phyloP scores from a whole-genome alignment of 2,113 vertebrate genomes.

The Glaucomys volans region DNA sequence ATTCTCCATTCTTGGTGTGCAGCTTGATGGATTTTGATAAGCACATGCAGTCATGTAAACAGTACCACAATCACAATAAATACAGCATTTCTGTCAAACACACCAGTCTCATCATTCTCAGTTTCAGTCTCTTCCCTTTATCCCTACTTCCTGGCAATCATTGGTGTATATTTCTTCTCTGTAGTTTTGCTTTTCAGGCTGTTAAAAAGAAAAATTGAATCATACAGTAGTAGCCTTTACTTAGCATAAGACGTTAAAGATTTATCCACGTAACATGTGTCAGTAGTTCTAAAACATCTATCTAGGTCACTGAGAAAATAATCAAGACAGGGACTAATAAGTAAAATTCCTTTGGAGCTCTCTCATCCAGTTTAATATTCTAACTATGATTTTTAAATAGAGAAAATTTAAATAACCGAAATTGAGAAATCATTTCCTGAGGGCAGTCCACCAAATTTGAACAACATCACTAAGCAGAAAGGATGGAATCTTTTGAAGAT shows the following conservation, averaged over 20 bases:
- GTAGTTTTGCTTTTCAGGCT: background rate
- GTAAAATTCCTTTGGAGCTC: background rate
- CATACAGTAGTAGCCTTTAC: fast-evolving
- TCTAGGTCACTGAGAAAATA: background rate
- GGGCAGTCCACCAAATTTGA: background rate
- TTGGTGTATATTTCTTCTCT: background rate
- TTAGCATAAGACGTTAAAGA: background rate
- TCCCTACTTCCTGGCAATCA: background rate
- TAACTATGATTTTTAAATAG: constrained; percentile 24
- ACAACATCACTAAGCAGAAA: background rate
- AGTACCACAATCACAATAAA: background rate
- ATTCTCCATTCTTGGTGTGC: background rate
- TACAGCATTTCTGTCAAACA: background rate
- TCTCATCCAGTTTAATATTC: background rate
- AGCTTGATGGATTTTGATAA: background rate
- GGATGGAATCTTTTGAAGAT: background rate
- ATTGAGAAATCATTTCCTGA: background rate
- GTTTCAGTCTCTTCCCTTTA: background rate
- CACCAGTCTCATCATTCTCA: background rate
- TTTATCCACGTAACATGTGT: background rate
- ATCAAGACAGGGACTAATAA: background rate
- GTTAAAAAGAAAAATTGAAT: background rate
- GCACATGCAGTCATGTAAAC: background rate
- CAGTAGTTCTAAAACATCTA: background rate
- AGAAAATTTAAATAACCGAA: background rate